phyloP scores from a whole-genome alignment of 2,888 invertebrate species.

The Tachina lurida region DNA sequence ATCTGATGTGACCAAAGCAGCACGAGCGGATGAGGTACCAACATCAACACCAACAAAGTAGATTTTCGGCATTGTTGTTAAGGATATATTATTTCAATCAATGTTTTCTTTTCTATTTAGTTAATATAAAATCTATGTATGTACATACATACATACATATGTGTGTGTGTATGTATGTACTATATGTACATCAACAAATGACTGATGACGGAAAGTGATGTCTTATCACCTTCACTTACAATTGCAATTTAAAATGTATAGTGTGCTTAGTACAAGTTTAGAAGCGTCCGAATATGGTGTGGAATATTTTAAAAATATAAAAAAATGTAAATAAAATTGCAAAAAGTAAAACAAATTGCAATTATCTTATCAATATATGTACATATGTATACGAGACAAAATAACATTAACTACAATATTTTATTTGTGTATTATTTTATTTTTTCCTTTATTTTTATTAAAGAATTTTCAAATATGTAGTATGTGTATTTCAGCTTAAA shows the following conservation, averaged over 20 bases:
- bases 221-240: conserved; percentile 70
- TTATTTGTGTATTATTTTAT: conserved; percentile 2
- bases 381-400: neutral
- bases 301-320: conserved; percentile 34
- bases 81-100: neutral
- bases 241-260: conserved; percentile 68
- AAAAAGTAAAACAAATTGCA: conserved; percentile 33
- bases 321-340: conserved; percentile 36
- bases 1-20: conserved; percentile 88
- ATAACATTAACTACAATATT: conserved; percentile 25
- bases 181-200: conserved; percentile 10
- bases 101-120: conserved; percentile 16
- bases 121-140: conserved; percentile 12
- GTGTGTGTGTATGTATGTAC: no score
- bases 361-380: conserved; percentile 69
- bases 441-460: conserved; percentile 4
- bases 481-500: conserved; percentile 6
- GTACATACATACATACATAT: no score
- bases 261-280: conserved; percentile 21
- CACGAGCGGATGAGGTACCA: conserved; percentile 95
- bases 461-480: neutral
- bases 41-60: conserved; percentile 96
- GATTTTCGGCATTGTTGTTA: conserved; percentile 71
- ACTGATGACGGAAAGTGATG: conserved; percentile 23
- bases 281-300: conserved; percentile 25